Evolutionary conservation across 2,888 invertebrate species (phyloP).

Genomic region (Subacronicta megacephala): DNA sequence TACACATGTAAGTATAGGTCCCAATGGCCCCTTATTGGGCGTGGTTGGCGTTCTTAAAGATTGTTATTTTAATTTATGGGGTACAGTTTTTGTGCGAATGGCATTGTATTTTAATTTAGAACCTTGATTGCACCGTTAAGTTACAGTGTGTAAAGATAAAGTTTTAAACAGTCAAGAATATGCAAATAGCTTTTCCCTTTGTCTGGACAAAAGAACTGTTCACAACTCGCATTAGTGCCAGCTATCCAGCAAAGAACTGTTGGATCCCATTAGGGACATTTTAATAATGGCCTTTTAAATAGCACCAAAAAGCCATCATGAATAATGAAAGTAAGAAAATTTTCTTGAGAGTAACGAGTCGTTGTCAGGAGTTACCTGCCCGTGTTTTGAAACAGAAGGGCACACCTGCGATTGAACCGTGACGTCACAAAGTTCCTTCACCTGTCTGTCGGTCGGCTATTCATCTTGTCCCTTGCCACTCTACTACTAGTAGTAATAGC

Average conservation of each 20-base stretch:
- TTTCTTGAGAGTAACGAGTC: conserved; percentile 47
- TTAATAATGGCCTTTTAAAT: conserved; percentile 67
- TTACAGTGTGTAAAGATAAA: conserved; percentile 57
- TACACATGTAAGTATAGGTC: conserved; percentile 52
- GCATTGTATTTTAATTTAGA: conserved; percentile 39
- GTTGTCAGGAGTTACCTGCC: conserved; percentile 57
- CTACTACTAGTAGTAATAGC: too few relatives aligned
- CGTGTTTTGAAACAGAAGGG: conserved; percentile 64
- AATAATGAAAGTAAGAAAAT: conserved; percentile 58
- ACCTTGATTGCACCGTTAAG: conserved; percentile 53
- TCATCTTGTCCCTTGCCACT: conserved; percentile 61
- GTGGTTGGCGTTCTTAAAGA: conserved; percentile 18
- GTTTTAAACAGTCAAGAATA: conserved; percentile 66
- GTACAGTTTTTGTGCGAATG: too few relatives aligned
- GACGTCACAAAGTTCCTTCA: conserved; percentile 77
- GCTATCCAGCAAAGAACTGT: conserved; percentile 58
- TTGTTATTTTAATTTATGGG: conserved; percentile 1
- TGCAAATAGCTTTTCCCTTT: conserved; percentile 71
- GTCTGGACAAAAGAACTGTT: conserved; percentile 73
- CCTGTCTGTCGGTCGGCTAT: conserved; percentile 69
- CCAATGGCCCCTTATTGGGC: conserved; percentile 60
- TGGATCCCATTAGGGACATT: conserved; percentile 68
- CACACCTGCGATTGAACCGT: conserved; percentile 72
- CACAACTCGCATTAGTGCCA: conserved; percentile 73
- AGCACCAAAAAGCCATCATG: conserved; percentile 51